Conservation (phyloP, 2,797 vertebrate genomes). For the Myotis vivesi region DNA sequence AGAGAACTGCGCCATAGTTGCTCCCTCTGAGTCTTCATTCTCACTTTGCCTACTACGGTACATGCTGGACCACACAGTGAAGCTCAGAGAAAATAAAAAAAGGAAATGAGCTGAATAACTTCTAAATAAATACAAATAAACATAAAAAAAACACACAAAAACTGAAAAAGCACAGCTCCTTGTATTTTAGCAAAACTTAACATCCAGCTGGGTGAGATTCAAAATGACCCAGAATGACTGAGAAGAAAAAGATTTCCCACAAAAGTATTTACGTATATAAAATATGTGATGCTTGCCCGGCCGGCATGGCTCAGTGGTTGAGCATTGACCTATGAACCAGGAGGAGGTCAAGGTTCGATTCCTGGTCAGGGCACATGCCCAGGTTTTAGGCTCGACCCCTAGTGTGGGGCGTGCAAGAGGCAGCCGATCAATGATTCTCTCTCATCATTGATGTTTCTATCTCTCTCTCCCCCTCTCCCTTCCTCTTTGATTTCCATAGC, state of each 20-base stretch:
- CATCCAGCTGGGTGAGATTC: background rate
- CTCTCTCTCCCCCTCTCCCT: no score
- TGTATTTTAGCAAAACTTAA: constrained; percentile 26
- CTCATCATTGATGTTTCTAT: no score
- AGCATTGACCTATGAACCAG: no score
- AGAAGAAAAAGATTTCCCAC: background rate
- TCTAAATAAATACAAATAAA: background rate
- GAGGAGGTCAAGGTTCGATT: no score
- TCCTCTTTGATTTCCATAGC: no score
- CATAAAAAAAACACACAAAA: background rate
- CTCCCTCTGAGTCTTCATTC: background rate
- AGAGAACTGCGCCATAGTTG: background rate
- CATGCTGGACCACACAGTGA: background rate
- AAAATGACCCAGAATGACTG: background rate
- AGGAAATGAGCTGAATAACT: background rate
- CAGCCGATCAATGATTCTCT: no score
- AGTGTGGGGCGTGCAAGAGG: no score
- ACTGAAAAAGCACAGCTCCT: background rate
- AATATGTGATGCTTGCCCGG: background rate
- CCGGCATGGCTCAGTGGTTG: no score
- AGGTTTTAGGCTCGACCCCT: no score
- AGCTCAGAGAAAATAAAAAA: constrained; percentile 8
- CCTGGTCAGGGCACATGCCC: no score
- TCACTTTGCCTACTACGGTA: background rate
- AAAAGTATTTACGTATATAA: constrained; percentile 25